Base-by-base conservation (phyloP, 1,140 invertebrate species). In the Bradynema listronoti region DNA sequence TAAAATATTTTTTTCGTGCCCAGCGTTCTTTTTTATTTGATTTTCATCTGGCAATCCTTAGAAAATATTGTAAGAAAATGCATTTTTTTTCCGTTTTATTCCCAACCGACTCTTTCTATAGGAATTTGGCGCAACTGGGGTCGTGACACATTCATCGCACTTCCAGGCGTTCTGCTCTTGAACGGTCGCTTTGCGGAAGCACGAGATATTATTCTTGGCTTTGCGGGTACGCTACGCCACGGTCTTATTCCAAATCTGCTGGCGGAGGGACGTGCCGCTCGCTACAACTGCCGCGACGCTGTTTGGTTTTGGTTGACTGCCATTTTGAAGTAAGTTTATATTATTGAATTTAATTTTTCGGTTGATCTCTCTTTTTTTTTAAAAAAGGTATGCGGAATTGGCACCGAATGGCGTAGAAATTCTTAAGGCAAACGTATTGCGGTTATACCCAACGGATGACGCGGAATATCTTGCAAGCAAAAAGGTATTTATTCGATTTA, bases 41-140 rank as follows among this genome's bases (percentile, higher is more conserved):
- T n/a, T n/a, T n/a, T n/a, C n/a, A n/a, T n/a, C n/a, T n/a, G n/a
- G n/a, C n/a, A n/a, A n/a, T n/a, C n/a, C n/a, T n/a, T n/a, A n/a
- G n/a, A n/a, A n/a, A n/a, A n/a, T n/a, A n/a, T n/a, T n/a, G n/a
- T n/a, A n/a, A n/a, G n/a, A n/a, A n/a, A n/a, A n/a, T n/a, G n/a
- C n/a, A n/a, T n/a, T n/a, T n/a, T n/a, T n/a, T n/a, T n/a, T n/a
- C n/a, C n/a, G n/a, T n/a, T n/a, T n/a, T n/a, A n/a, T n/a, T n/a
- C n/a, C n/a, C n/a, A n/a, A n/a, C n/a, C n/a, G n/a, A n/a, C n/a
- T n/a, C n/a, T n/a, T 94, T 93, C 80, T 83, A 86, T 1, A 84
- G 91, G 91, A 32, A 93, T 95, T 76, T 95, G 91, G 89, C 84
- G 95, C 70, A 95, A 90, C 81, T 99, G 95, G 95, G 95, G 95